A percentile compares a stretch with the other conserved stretches of the same genome.
Conservation (phyloP, 2,797 vertebrate species). For the Craterocephalus amniculus region DNA sequence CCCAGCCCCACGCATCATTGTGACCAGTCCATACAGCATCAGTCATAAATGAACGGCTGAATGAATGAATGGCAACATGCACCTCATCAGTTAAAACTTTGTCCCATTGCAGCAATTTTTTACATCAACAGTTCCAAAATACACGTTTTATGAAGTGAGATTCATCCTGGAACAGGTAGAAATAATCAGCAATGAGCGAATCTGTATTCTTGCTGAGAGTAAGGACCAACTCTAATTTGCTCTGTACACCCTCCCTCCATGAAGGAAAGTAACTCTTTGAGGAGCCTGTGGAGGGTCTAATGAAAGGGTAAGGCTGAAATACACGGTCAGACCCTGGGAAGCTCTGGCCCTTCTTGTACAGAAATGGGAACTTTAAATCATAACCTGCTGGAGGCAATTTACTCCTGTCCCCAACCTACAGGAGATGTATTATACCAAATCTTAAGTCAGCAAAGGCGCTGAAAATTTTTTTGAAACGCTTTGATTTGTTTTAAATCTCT, state of each 20-base stretch:
- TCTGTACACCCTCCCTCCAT: not conserved
- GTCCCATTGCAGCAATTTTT: not conserved
- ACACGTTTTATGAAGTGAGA: not conserved
- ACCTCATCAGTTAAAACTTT: not conserved
- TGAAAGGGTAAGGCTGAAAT: constrained; percentile 6
- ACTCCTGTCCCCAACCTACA: constrained; percentile 7
- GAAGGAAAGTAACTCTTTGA: not conserved
- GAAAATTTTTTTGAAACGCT: not conserved
- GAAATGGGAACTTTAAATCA: constrained; percentile 15
- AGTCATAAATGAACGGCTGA: not conserved
- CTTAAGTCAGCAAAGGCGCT: not conserved
- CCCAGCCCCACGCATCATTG: too few species aligned
- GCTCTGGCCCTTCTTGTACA: not conserved
- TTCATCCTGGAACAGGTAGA: not conserved
- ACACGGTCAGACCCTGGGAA: constrained; percentile 1
- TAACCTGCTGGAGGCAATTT: constrained; percentile 16
- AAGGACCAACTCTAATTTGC: not conserved
- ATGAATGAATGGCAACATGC: not conserved
- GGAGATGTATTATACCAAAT: constrained; percentile 11
- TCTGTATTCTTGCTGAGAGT: constrained; percentile 1
- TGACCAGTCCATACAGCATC: not conserved
- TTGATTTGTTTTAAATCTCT: not conserved
- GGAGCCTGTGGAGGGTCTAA: not conserved
- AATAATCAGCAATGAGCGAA: not conserved
- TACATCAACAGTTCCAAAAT: not conserved